phyloP scores from a whole-genome alignment of 2,113 vertebrate genomes.

The Vidua chalybeata region DNA sequence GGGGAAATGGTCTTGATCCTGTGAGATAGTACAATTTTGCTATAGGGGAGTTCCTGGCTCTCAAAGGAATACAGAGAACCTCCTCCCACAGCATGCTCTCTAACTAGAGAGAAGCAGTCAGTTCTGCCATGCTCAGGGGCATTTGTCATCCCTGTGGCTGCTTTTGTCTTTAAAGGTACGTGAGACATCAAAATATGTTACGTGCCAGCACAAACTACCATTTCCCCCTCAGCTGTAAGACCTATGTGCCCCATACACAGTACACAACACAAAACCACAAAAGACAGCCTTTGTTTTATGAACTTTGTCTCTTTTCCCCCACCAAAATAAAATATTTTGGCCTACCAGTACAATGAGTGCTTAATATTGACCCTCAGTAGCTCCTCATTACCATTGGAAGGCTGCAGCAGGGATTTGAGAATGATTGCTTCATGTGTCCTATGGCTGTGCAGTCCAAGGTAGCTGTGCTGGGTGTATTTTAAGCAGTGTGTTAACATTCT shows the following conservation, averaged over 20 bases:
- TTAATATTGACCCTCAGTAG: neutral
- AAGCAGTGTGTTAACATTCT: neutral
- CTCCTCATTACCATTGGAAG: neutral
- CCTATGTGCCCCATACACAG: neutral
- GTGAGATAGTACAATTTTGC: neutral
- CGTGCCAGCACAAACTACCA: neutral
- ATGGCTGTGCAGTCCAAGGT: neutral
- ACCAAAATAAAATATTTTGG: neutral
- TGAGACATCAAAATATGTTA: neutral
- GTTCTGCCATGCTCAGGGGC: neutral
- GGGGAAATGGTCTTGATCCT: neutral
- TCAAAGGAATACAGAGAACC: neutral
- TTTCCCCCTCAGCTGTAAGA: neutral
- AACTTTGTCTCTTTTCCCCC: neutral
- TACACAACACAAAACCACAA: neutral
- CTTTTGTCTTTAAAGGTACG: neutral
- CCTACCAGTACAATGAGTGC: neutral
- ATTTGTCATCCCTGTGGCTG: neutral
- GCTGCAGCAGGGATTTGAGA: neutral
- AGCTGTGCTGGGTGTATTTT: neutral
- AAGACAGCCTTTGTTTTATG: neutral
- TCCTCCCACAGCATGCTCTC: neutral
- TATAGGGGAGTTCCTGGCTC: neutral
- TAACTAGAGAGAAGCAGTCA: neutral
- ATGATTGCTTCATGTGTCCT: neutral